phyloP scores from a whole-genome alignment of 2,888 invertebrate species.

The Leucophenga montana region DNA sequence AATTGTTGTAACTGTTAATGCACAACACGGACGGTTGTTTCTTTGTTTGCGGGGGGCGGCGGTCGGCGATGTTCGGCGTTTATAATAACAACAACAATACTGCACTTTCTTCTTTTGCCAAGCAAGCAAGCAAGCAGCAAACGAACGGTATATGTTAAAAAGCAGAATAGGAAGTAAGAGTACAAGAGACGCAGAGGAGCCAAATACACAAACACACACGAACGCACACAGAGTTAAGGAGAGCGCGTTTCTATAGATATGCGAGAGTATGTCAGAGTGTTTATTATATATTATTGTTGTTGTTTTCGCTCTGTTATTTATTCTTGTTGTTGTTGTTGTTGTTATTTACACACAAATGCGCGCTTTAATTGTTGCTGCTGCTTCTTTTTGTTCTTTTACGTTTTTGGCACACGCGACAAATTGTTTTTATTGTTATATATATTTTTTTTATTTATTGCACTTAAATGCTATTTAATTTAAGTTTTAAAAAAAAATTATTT shows the following conservation, averaged over 20 bases:
- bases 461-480: too few relatives aligned
- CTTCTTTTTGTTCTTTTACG: neutral
- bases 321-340: neutral
- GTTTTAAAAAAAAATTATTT: too few relatives aligned
- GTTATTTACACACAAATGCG: slow-evolving; percentile 3
- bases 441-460: too few relatives aligned
- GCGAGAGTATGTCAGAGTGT: neutral
- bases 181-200: too few relatives aligned
- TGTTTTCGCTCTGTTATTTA: neutral
- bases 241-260: neutral
- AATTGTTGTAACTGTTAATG: neutral
- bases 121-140: too few relatives aligned
- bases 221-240: too few relatives aligned
- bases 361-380: neutral
- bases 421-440: too few relatives aligned
- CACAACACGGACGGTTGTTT: neutral
- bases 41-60: slow-evolving; percentile 11
- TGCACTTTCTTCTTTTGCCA: neutral
- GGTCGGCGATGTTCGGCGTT: neutral
- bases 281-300: neutral
- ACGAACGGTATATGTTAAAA: neutral
- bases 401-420: neutral
- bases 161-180: neutral
- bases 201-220: too few relatives aligned
- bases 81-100: neutral